Evolutionary conservation across 2,888 invertebrate species (phyloP).

Genomic region (Philereme vetulata): DNA sequence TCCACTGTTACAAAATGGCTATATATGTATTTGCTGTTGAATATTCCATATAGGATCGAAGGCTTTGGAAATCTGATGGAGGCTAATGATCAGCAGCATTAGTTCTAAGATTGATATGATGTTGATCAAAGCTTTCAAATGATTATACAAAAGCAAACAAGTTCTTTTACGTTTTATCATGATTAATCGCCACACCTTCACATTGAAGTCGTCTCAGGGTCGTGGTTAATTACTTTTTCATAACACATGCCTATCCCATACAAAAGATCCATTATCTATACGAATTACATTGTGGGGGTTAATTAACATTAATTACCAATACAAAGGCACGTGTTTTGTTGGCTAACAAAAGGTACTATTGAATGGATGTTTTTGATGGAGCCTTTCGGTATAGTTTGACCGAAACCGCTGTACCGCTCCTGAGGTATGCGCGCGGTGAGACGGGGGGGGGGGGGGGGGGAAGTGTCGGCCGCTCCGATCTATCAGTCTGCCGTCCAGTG

Average conservation of each 20-base stretch:
- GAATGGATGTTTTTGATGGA: background rate
- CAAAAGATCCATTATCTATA: constrained; percentile 80
- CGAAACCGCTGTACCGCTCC: no score
- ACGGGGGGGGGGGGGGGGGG: no score
- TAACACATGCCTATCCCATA: constrained; percentile 48
- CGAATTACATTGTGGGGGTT: constrained; percentile 76
- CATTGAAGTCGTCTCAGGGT: constrained; percentile 57
- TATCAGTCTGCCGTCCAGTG: no score
- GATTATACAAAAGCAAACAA: background rate
- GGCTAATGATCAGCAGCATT: no score
- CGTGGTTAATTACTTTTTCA: constrained; percentile 75
- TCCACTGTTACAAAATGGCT: no score
- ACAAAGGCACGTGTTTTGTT: constrained; percentile 28
- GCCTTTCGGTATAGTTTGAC: background rate
- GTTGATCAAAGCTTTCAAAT: no score
- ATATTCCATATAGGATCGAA: no score
- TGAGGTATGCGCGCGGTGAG: no score
- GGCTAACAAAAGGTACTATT: background rate
- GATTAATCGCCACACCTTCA: constrained; percentile 66
- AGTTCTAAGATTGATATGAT: no score
- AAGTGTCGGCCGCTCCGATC: no score
- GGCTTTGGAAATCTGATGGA: no score
- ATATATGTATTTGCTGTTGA: no score
- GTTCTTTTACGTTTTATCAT: constrained; percentile 39
- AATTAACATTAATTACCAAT: constrained; percentile 80